Conservation (phyloP, 53 echinoderm and acorn worm genomes). For the Luidia sarsii region DNA sequence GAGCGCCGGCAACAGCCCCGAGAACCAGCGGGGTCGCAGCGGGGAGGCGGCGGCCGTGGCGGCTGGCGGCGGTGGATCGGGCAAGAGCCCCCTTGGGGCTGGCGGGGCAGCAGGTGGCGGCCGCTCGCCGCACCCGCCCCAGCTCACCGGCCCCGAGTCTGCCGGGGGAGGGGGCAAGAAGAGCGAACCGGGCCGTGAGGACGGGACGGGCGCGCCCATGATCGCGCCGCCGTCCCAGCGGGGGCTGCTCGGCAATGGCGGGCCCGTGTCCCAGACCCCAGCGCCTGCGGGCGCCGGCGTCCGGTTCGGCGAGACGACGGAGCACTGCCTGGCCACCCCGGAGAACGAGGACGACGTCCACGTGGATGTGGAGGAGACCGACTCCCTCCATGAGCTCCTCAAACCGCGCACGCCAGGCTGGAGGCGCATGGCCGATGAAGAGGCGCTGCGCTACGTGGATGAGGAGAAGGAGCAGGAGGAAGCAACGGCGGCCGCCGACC, state of each 20-base stretch:
- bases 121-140: background rate
- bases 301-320: constrained; percentile 38
- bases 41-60: constrained; percentile 31
- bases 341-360: constrained; percentile 42
- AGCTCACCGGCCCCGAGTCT: background rate
- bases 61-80: constrained; percentile 24
- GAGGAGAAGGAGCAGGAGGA: constrained; percentile 50
- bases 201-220: constrained; percentile 3
- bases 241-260: background rate
- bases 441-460: constrained; percentile 49
- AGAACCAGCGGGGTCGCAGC: constrained; percentile 41
- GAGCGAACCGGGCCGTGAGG: background rate
- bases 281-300: constrained; percentile 54
- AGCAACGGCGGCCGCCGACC: too few species aligned
- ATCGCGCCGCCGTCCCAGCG: background rate
- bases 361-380: constrained; percentile 56
- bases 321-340: constrained; percentile 20
- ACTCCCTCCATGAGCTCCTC: constrained; percentile 69
- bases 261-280: background rate
- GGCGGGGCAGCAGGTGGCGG: constrained; percentile 29
- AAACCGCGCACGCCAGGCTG: constrained; percentile 83
- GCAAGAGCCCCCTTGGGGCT: constrained; percentile 47
- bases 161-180: background rate
- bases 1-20: constrained; percentile 77
- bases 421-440: constrained; percentile 54